These are phyloP conservation scores for Polypterus senegalus DNA, from an alignment of 2,113 vertebrate genomes.

Conservation along the genomic window DNA sequence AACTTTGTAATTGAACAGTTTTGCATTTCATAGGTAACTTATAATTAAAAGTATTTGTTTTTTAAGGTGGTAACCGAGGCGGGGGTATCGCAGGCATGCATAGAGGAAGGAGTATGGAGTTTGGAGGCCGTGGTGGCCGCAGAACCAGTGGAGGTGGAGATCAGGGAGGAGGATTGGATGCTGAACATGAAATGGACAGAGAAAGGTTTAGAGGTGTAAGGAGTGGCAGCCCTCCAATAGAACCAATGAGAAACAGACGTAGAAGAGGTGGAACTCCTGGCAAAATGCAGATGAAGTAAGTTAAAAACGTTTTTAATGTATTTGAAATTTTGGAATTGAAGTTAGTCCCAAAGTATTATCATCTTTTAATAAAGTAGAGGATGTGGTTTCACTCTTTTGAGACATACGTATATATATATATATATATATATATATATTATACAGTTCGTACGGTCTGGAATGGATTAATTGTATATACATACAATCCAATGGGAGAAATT, in stretches of 20 bases:
- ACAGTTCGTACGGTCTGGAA: too few relatives aligned
- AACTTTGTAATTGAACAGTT: too few relatives aligned
- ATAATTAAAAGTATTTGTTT: too few relatives aligned
- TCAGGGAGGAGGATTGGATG: slow-evolving; percentile 71
- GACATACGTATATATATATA: too few relatives aligned
- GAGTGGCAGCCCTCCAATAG: slow-evolving; percentile 53
- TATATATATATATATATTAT: too few relatives aligned
- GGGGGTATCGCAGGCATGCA: slow-evolving; percentile 76
- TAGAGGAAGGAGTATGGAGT: slow-evolving; percentile 76
- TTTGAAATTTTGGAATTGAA: too few relatives aligned
- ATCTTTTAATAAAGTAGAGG: too few relatives aligned
- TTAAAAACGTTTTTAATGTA: not conserved
- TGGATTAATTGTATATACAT: too few relatives aligned
- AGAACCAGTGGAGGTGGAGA: slow-evolving; percentile 54
- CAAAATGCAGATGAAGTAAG: slow-evolving; percentile 58
- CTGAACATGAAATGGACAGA: slow-evolving; percentile 78
- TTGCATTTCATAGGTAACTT: too few relatives aligned
- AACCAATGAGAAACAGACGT: slow-evolving; percentile 56
- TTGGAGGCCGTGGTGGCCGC: slow-evolving; percentile 65
- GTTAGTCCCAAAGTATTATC: too few relatives aligned
- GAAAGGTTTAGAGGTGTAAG: slow-evolving; percentile 62
- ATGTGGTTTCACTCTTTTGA: too few relatives aligned
- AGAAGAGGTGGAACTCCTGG: slow-evolving; percentile 55
- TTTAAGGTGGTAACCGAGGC: slow-evolving; percentile 63
- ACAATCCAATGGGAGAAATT: too few relatives aligned